phyloP scores from a whole-genome alignment of 2,113 vertebrate genomes.

The Uropsilus gracilis region DNA sequence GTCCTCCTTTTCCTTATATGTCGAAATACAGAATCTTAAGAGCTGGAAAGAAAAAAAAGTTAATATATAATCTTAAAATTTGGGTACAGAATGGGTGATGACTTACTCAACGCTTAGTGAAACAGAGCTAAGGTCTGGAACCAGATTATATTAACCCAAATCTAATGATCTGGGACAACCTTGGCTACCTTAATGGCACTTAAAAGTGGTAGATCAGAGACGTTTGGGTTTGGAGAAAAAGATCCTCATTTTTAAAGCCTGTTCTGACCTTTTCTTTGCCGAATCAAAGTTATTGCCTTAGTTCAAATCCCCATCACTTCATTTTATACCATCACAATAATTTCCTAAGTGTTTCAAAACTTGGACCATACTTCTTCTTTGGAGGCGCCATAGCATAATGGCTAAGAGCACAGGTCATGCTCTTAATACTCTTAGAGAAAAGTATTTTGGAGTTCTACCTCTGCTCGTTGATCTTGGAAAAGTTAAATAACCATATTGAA shows the following conservation, averaged over 20 bases:
- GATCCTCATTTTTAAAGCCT: not conserved
- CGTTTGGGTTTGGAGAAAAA: not conserved
- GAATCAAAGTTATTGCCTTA: not conserved
- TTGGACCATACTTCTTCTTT: not conserved
- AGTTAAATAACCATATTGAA: not conserved
- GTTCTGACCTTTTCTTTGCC: not conserved
- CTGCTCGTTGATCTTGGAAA: not conserved
- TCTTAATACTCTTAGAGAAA: not conserved
- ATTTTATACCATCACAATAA: not conserved
- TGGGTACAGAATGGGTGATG: not conserved
- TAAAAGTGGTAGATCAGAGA: not conserved
- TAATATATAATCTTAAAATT: not conserved
- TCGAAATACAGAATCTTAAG: not conserved
- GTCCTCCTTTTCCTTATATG: not conserved
- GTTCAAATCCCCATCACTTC: not conserved
- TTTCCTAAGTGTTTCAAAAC: not conserved
- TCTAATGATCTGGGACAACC: not conserved
- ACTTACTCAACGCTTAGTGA: not conserved
- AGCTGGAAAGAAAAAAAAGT: not conserved
- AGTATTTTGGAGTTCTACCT: not conserved
- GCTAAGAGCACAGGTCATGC: not conserved
- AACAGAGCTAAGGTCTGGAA: not conserved
- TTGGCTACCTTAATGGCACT: not conserved
- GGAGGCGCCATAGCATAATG: not conserved
- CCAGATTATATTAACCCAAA: not conserved